phyloP scores from a whole-genome alignment of 1,140 invertebrate genomes.

The Himalopsyche phryganea region DNA sequence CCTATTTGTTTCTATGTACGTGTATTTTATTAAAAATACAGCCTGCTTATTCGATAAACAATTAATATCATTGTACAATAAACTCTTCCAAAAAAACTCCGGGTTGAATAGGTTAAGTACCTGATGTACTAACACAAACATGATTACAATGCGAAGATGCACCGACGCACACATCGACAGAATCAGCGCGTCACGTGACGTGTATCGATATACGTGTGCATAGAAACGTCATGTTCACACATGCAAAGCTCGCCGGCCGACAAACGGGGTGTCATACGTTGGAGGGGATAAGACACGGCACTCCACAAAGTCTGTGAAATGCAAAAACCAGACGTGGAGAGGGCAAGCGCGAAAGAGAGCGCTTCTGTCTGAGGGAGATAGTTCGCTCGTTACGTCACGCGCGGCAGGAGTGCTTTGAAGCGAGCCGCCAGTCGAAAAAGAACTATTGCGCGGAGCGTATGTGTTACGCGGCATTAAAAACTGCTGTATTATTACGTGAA shows the following conservation, averaged over 20 bases:
- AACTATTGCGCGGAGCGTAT: constrained; percentile 2
- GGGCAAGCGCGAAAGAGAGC: constrained; percentile 9
- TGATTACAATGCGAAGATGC: no score
- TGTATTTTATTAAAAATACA: no score
- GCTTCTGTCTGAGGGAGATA: background rate
- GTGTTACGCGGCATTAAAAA: constrained; percentile 5
- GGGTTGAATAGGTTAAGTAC: no score
- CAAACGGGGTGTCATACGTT: constrained; percentile 51
- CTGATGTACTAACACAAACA: no score
- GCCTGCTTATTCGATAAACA: no score
- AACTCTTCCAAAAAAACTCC: no score
- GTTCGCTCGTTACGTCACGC: constrained; percentile 24
- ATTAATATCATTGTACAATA: no score
- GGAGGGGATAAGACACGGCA: constrained; percentile 49
- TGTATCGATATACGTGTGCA: background rate
- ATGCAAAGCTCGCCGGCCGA: constrained; percentile 31
- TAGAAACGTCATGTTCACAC: constrained; percentile 2
- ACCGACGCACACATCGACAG: background rate
- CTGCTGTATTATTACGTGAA: constrained; percentile 9
- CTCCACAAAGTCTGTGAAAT: constrained; percentile 27
- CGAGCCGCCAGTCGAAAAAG: constrained; percentile 23
- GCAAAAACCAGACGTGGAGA: constrained; percentile 23
- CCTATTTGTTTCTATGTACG: no score
- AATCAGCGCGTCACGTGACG: background rate
- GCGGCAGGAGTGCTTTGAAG: constrained; percentile 21